Percentiles rank a stretch among this genome's conserved stretches.
Evolutionary conservation across 2,888 invertebrate species (phyloP).

Genomic region (Calephelis perditalis): DNA sequence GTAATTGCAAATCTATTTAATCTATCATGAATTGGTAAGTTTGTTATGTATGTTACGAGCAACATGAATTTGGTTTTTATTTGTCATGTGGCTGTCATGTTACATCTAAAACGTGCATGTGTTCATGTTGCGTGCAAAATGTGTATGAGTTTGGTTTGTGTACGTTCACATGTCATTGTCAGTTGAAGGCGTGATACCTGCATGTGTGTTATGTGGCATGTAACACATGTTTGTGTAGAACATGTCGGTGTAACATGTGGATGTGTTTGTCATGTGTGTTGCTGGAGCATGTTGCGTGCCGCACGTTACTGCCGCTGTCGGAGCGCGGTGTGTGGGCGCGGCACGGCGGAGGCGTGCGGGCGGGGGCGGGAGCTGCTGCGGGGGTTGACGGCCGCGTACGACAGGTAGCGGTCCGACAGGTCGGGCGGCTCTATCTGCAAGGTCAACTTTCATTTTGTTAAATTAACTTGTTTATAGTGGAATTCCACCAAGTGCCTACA

Average conservation of each 20-base stretch:
- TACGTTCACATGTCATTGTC: background rate
- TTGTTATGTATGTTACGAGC: too few species aligned
- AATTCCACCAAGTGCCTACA: too few species aligned
- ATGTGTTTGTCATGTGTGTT: background rate
- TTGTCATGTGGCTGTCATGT: too few species aligned
- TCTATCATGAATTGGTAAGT: too few species aligned
- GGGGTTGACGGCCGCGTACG: conserved; percentile 43
- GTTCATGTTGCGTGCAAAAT: background rate
- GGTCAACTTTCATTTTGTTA: background rate
- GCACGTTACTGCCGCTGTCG: conserved; percentile 44
- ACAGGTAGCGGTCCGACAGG: conserved; percentile 55
- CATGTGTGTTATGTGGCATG: too few species aligned
- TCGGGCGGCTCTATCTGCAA: conserved; percentile 60
- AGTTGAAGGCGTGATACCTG: too few species aligned
- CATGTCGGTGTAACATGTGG: background rate
- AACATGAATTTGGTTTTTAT: too few species aligned
- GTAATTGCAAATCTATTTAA: too few species aligned
- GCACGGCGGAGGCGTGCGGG: conserved; percentile 61
- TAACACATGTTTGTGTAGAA: background rate
- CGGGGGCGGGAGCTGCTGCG: conserved; percentile 44
- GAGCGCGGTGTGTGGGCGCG: conserved; percentile 67
- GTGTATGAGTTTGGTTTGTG: background rate
- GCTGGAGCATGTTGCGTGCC: background rate
- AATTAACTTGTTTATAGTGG: too few species aligned
- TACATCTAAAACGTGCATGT: background rate